Percentiles rank a stretch among this genome's conserved stretches.
Evolutionary conservation across 2,797 vertebrate species (phyloP).

Genomic region (Pempheris klunzingeri): DNA sequence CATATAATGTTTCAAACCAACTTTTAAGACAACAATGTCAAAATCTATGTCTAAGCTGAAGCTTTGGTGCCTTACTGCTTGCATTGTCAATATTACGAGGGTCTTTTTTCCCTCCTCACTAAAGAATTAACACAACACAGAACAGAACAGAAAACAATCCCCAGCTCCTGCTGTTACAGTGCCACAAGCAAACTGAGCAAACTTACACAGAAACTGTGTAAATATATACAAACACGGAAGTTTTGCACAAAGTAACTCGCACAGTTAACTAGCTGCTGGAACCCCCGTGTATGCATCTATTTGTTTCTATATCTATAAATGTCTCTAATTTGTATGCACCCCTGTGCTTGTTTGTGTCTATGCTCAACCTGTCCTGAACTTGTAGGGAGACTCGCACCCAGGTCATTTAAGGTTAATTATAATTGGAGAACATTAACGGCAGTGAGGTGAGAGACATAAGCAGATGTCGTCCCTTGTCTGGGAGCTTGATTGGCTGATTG

Average conservation of each 20-base stretch:
- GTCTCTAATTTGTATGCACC: slow-evolving; percentile 9
- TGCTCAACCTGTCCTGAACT: neutral
- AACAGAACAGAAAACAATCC: neutral
- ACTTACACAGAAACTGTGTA: neutral
- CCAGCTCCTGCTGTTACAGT: neutral
- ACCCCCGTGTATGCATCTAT: neutral
- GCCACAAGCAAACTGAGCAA: neutral
- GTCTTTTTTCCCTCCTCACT: neutral
- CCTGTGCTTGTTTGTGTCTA: neutral
- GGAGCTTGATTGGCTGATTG: slow-evolving; percentile 13
- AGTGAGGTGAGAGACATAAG: neutral
- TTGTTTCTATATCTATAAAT: neutral
- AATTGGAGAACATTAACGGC: slow-evolving; percentile 19
- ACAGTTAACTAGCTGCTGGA: neutral
- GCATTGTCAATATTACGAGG: neutral
- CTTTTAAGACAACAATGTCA: neutral
- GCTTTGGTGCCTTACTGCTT: neutral
- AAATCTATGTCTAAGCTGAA: neutral
- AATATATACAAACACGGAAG: neutral
- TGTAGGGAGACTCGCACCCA: neutral
- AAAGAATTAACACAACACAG: neutral
- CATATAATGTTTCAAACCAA: neutral
- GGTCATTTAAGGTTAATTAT: slow-evolving; percentile 39
- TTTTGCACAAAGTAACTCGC: neutral
- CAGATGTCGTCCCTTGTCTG: neutral